Conservation (phyloP, 2,113 vertebrate genomes). For the Callorhinus ursinus region DNA sequence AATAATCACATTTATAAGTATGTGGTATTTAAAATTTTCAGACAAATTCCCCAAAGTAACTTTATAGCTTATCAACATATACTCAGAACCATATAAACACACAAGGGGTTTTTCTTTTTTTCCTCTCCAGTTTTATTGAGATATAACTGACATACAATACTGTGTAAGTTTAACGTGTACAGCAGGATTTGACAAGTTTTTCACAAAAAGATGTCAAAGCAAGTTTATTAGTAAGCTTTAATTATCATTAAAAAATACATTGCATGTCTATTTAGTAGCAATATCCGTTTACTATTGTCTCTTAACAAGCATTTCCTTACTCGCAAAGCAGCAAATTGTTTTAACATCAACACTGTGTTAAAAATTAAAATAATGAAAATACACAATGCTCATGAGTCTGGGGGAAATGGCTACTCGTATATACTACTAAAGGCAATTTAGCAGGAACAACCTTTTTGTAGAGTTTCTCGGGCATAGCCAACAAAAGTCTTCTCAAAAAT, state of each 20-base stretch:
- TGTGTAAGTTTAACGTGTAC: neutral
- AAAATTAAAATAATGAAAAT: neutral
- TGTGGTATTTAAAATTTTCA: neutral
- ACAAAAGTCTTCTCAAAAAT: neutral
- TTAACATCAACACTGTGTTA: neutral
- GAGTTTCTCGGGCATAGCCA: neutral
- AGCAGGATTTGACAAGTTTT: neutral
- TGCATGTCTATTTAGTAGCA: neutral
- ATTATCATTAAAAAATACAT: neutral
- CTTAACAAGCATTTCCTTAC: neutral
- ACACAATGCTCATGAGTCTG: neutral
- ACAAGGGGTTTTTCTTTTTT: neutral
- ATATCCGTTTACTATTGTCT: neutral
- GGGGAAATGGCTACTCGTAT: neutral
- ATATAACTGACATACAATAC: neutral
- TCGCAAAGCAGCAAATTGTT: neutral
- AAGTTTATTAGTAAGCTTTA: neutral
- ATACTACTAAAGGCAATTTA: neutral
- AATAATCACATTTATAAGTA: conserved; percentile 44
- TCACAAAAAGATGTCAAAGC: neutral
- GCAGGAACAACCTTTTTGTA: neutral
- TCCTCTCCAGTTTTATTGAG: neutral
- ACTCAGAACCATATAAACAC: neutral
- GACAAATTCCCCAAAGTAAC: neutral
- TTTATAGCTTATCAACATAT: neutral